phyloP scores from a whole-genome alignment of 2,888 invertebrate genomes.

The Lysandra bellargus region DNA sequence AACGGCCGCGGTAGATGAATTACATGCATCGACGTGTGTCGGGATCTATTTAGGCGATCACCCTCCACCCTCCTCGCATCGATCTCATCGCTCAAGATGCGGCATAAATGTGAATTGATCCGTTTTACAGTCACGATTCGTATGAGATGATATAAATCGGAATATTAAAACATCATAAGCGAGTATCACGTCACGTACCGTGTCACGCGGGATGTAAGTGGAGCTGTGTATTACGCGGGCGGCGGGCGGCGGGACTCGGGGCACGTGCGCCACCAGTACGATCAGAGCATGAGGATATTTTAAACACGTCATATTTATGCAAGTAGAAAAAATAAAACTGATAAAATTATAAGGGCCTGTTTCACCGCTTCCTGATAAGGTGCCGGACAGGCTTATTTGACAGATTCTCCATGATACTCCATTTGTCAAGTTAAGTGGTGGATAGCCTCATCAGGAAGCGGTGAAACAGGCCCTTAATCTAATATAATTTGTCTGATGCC shows the following conservation, averaged over 20 bases:
- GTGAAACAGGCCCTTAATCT: too few species aligned
- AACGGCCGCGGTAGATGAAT: neutral
- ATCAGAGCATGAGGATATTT: neutral
- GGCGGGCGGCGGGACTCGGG: neutral
- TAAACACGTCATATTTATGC: neutral
- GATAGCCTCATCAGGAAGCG: too few species aligned
- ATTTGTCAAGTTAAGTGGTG: too few species aligned
- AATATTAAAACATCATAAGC: conserved; percentile 18
- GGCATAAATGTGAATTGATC: conserved; percentile 8
- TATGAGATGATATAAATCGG: conserved; percentile 15
- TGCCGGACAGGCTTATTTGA: too few species aligned
- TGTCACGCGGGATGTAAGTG: conserved; percentile 27
- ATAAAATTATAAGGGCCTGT: too few species aligned
- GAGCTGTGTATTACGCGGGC: neutral
- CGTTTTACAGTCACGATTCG: conserved; percentile 11
- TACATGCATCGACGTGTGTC: neutral
- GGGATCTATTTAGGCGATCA: neutral
- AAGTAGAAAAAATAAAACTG: too few species aligned
- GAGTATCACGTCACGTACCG: conserved; percentile 20
- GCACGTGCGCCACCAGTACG: neutral
- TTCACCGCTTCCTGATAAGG: too few species aligned
- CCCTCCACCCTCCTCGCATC: neutral
- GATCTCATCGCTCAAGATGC: neutral
- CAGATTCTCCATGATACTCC: too few species aligned
- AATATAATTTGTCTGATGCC: too few species aligned